Conservation (phyloP, 2,888 invertebrate genomes). For the Brachyopa scutellaris region DNA sequence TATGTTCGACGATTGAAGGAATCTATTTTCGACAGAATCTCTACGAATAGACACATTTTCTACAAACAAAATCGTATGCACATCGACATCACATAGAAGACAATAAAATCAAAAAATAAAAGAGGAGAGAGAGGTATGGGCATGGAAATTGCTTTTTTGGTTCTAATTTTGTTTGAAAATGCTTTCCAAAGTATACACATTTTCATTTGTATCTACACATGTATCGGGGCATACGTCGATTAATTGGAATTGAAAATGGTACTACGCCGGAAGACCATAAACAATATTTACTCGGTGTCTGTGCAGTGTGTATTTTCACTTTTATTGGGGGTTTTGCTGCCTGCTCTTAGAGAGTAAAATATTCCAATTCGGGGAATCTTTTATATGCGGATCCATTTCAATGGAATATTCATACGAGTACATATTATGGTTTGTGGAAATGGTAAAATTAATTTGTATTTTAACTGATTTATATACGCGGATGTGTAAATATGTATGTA, state of each 20-base stretch:
- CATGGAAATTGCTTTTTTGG: slow-evolving; percentile 48
- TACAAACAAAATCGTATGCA: too few species aligned
- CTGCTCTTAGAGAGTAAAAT: background rate
- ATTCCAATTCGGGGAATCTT: too few species aligned
- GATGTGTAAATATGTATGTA: too few species aligned
- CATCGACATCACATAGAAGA: slow-evolving; percentile 7
- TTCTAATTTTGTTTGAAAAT: slow-evolving; percentile 44
- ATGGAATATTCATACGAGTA: too few species aligned
- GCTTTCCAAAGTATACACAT: slow-evolving; percentile 11
- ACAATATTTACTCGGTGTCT: slow-evolving; percentile 29
- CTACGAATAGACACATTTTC: slow-evolving; percentile 37
- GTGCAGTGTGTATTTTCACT: slow-evolving; percentile 17
- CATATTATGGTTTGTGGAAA: too few species aligned
- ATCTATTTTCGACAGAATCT: slow-evolving; percentile 46
- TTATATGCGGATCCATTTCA: background rate
- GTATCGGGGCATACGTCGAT: too few species aligned
- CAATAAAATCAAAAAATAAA: slow-evolving; percentile 60
- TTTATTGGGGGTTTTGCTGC: background rate
- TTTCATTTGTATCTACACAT: too few species aligned
- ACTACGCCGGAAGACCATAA: slow-evolving; percentile 32
- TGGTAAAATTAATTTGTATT: background rate
- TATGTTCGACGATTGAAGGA: slow-evolving; percentile 53
- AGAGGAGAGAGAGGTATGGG: background rate
- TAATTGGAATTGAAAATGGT: slow-evolving; percentile 60
- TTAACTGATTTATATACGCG: slow-evolving; percentile 3